Conservation (phyloP, 37 sponge, comb jelly and placozoan genomes). For the Theonella swinhoei region DNA sequence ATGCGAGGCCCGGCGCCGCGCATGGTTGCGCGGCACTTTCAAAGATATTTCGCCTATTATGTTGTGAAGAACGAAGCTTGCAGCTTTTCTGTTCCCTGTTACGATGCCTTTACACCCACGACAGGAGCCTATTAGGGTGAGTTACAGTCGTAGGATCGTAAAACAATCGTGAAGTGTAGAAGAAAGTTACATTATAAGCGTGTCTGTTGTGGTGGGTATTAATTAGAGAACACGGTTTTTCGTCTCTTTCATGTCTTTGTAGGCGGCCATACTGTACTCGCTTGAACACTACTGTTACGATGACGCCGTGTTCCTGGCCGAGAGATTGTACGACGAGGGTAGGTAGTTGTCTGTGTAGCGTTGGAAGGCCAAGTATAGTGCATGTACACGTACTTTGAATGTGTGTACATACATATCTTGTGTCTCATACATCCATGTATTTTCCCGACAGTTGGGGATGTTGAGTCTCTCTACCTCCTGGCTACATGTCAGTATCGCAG, state of each 20-base stretch:
- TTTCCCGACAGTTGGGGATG: conserved; percentile 53
- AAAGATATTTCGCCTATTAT: not conserved
- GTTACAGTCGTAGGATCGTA: not conserved
- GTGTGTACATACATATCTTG: not conserved
- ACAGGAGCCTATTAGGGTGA: conserved; percentile 35
- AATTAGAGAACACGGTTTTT: not conserved
- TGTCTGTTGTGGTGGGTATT: not conserved
- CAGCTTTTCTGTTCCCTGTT: no score
- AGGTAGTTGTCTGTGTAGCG: conserved; percentile 4
- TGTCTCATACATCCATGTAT: no score
- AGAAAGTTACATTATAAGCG: not conserved
- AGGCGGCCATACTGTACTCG: conserved; percentile 88
- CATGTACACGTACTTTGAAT: not conserved
- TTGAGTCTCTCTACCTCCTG: conserved; percentile 71
- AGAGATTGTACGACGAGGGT: conserved; percentile 90
- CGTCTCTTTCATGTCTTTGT: not conserved
- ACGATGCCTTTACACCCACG: not conserved
- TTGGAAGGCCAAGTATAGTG: not conserved
- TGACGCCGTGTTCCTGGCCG: conserved; percentile 92
- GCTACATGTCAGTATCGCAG: conserved; percentile 88
- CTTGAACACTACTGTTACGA: conserved; percentile 77
- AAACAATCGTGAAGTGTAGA: not conserved
- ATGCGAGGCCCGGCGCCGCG: no score
- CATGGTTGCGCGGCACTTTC: not conserved
- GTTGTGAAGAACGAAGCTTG: not conserved